These are phyloP conservation scores for Drosophila colorata DNA, from an alignment of 2,888 invertebrate species.

Conservation along the genomic window DNA sequence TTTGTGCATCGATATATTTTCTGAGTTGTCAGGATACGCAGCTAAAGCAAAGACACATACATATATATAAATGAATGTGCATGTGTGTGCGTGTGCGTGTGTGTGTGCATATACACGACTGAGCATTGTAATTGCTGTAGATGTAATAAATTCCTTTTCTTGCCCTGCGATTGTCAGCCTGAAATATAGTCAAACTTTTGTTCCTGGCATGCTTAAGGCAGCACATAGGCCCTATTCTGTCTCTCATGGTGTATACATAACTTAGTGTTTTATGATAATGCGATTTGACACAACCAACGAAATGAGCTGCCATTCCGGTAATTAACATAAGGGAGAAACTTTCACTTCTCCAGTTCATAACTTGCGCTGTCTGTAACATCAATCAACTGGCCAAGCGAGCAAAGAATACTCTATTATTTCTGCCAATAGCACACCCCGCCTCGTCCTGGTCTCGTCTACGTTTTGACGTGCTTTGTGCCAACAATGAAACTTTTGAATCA, in stretches of 20 bases:
- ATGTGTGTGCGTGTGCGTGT: not conserved
- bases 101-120: slow-evolving; percentile 16
- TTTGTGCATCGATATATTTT: slow-evolving; percentile 81
- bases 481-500: slow-evolving; percentile 78
- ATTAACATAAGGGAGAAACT: slow-evolving; percentile 24
- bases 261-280: slow-evolving; percentile 15
- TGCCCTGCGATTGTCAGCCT: slow-evolving; percentile 68
- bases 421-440: slow-evolving; percentile 11
- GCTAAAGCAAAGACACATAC: slow-evolving; percentile 21
- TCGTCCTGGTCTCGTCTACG: not conserved
- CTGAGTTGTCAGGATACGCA: slow-evolving; percentile 66
- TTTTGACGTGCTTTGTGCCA: slow-evolving; percentile 53
- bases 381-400: slow-evolving; percentile 50
- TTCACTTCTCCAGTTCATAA: slow-evolving; percentile 40
- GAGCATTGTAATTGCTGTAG: slow-evolving; percentile 50
- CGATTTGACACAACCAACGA: slow-evolving; percentile 4
- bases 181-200: slow-evolving; percentile 71
- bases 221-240: slow-evolving; percentile 3
- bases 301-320: slow-evolving; percentile 18
- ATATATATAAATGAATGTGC: slow-evolving; percentile 1
- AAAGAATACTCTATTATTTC: slow-evolving; percentile 7
- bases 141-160: slow-evolving; percentile 67
- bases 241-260: slow-evolving; percentile 33
- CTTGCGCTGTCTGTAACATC: slow-evolving; percentile 50
- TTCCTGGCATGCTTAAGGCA: slow-evolving; percentile 26